Evolutionary conservation across 2,888 invertebrate genomes (phyloP), one percentile per base, ranked within the genome.

Genomic region (Creontiades dilutus): DNA sequence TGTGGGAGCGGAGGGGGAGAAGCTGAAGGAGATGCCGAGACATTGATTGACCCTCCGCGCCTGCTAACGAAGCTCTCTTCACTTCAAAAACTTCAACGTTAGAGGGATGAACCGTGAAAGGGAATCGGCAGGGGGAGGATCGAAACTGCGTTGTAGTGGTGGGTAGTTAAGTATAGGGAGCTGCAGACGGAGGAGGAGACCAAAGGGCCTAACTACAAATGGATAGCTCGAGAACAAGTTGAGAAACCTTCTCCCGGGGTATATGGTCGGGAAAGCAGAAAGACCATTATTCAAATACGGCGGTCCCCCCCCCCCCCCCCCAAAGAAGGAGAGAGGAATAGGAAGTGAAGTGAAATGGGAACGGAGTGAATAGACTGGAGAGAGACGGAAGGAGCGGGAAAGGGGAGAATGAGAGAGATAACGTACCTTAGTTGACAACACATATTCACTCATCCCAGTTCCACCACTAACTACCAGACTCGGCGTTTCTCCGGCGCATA

Each of bases 201-300:
- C n/a, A 82, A 48, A 52, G 47, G 27, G 14, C 48, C 82, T 82
- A 82, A 82, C 82, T 82, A 82, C 82, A 82, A 82, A 82, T 82
- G 82, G 82, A 82, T 82, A 82, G 82, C 82, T 82, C 82, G 82
- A 19, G 82, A 82, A 82, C 82, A 82, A 82, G 82, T 82, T 82
- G 82, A 82, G 52, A 48, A n/a, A 12, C 52, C 48, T 52, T 16
- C 23, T 13, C 16, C 47, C 52, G 47, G 85, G 85, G 11, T 19
- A 47, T 14, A 23, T 16, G 52, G 52, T 14, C 11, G 85, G 16
- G 55, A 57, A 52, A 68, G 61, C 57, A 85, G 85, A 85, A 85
- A 85, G 85, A 85, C 85, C 85, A 85, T 85, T 85, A 85, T 85
- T 85, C 85, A 85, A 85, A 85, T 85, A 85, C 85, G 85, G 85